These are phyloP conservation scores for Macrobrachium rosenbergii DNA, from an alignment of 1,140 invertebrate genomes.

Conservation along the genomic window DNA sequence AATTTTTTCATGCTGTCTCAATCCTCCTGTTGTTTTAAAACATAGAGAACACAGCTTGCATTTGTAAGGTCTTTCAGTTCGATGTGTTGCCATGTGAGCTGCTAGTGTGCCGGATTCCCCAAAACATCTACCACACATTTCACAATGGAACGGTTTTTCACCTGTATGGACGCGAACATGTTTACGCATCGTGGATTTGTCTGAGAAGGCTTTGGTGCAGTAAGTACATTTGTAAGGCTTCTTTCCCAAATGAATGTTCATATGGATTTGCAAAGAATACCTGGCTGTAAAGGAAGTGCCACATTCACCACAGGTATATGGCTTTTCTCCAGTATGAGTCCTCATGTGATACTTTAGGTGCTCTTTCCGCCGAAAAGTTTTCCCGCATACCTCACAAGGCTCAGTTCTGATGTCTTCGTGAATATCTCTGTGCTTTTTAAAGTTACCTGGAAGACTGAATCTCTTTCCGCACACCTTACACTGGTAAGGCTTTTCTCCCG, in stretches of 20 bases:
- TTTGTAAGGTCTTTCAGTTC: constrained; percentile 42
- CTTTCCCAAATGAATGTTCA: constrained; percentile 75
- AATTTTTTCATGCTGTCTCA: constrained; percentile 87
- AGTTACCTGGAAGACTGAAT: constrained; percentile 69
- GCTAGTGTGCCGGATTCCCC: constrained; percentile 56
- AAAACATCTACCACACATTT: constrained; percentile 88
- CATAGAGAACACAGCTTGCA: constrained; percentile 49
- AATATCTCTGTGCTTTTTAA: constrained; percentile 69
- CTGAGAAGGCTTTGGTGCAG: constrained; percentile 74
- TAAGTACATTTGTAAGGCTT: constrained; percentile 68
- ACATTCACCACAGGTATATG: constrained; percentile 86
- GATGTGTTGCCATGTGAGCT: constrained; percentile 56
- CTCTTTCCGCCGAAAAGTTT: constrained; percentile 74
- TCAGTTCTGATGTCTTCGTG: constrained; percentile 72
- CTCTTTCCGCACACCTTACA: constrained; percentile 69
- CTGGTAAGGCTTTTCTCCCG: constrained; percentile 68
- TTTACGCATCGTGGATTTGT: constrained; percentile 75
- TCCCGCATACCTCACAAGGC: constrained; percentile 76
- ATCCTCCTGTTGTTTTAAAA: constrained; percentile 63
- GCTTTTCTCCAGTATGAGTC: constrained; percentile 84
- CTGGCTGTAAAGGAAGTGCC: constrained; percentile 89
- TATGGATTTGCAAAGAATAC: constrained; percentile 73
- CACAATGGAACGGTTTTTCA: constrained; percentile 84
- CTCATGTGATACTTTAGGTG: constrained; percentile 79
- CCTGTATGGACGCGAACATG: constrained; percentile 85